These are phyloP conservation scores for Oreochromis grahami DNA, from an alignment of 2,797 vertebrate genomes.

Conservation along the genomic window DNA sequence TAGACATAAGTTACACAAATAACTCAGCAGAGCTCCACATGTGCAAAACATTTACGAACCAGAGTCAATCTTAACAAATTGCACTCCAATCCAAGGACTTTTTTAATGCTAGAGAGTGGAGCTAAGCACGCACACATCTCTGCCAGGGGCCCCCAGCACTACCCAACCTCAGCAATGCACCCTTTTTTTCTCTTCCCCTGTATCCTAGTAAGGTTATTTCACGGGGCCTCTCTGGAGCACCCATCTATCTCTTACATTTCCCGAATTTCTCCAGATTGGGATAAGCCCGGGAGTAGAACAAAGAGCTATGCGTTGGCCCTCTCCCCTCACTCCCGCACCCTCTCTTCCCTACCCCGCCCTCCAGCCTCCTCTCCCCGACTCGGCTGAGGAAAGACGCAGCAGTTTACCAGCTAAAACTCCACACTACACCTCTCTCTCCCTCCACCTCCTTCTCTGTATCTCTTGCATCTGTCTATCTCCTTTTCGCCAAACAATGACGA, in stretches of 20 bases:
- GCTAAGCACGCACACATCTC: slow-evolving; percentile 74
- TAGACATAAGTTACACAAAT: slow-evolving; percentile 62
- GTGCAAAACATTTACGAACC: slow-evolving; percentile 83
- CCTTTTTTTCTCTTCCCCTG: not conserved
- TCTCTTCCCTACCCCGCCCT: slow-evolving; percentile 28
- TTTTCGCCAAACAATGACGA: slow-evolving; percentile 40
- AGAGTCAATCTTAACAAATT: slow-evolving; percentile 81
- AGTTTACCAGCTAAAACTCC: slow-evolving; percentile 83
- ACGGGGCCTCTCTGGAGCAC: slow-evolving; percentile 80
- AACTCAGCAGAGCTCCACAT: slow-evolving; percentile 75
- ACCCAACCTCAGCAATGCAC: not conserved
- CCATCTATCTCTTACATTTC: slow-evolving; percentile 88
- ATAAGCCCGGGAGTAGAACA: slow-evolving; percentile 84
- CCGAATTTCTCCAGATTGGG: slow-evolving; percentile 88
- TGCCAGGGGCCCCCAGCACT: slow-evolving; percentile 78
- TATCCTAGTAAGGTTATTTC: slow-evolving; percentile 87
- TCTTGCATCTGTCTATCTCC: slow-evolving; percentile 40
- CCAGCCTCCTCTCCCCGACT: slow-evolving; percentile 70
- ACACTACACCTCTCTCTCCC: slow-evolving; percentile 29
- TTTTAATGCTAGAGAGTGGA: slow-evolving; percentile 82
- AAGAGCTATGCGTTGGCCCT: slow-evolving; percentile 71
- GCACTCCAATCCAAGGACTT: slow-evolving; percentile 75
- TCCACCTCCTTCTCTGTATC: slow-evolving; percentile 9
- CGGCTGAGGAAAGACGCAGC: slow-evolving; percentile 84
- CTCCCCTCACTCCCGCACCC: slow-evolving; percentile 22